These are phyloP conservation scores for Caenorhabditis sp. DNA, from an alignment of 2,888 invertebrate genomes.

Conservation along the genomic window DNA sequence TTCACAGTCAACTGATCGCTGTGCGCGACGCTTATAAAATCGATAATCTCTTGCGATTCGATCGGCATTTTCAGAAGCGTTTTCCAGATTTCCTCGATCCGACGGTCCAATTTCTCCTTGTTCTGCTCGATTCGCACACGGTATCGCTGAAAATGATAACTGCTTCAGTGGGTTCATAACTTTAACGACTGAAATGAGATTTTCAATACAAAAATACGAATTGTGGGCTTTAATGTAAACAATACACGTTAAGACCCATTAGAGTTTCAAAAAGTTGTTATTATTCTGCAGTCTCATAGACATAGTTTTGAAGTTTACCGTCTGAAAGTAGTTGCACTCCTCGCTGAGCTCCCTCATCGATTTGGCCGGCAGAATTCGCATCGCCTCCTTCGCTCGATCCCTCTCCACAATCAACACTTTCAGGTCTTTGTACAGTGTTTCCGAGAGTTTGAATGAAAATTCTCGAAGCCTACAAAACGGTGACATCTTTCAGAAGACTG, in stretches of 20 bases:
- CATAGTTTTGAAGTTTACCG: conserved; percentile 19
- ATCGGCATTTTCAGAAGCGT: conserved; percentile 45
- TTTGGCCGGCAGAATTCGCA: conserved; percentile 43
- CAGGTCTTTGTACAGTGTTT: conserved; percentile 55
- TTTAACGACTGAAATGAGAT: background rate
- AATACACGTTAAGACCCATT: too few species aligned
- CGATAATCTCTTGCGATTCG: conserved; percentile 30
- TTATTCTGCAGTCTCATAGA: too few species aligned
- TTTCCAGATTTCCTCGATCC: conserved; percentile 58
- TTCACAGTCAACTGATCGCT: conserved; percentile 41
- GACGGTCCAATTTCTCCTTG: conserved; percentile 56
- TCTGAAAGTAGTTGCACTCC: conserved; percentile 51
- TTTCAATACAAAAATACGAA: background rate
- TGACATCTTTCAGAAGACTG: background rate
- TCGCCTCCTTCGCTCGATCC: conserved; percentile 54
- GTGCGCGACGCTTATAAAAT: conserved; percentile 43
- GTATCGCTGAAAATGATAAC: conserved; percentile 53
- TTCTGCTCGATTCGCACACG: conserved; percentile 58
- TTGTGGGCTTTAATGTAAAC: too few species aligned
- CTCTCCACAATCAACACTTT: conserved; percentile 57
- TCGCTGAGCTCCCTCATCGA: conserved; percentile 44
- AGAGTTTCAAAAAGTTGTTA: too few species aligned
- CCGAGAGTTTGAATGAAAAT: conserved; percentile 41
- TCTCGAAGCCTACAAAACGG: conserved; percentile 38
- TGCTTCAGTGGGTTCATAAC: background rate